phyloP scores from a whole-genome alignment of 1,140 invertebrate species.

The Drosophila subobscura region DNA sequence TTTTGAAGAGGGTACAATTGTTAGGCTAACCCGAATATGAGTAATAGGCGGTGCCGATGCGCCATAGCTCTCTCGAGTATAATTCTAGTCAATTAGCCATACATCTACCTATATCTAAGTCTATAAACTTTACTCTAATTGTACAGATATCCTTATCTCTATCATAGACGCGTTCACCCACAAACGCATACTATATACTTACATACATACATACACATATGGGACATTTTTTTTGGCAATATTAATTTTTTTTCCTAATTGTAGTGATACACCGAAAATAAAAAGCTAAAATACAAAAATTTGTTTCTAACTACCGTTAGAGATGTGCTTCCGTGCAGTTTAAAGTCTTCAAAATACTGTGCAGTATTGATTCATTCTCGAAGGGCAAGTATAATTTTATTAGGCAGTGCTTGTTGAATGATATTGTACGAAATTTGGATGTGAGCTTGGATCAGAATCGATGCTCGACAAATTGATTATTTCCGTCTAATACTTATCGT shows the following conservation, averaged over 20 bases:
- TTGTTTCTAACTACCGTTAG: too few species aligned
- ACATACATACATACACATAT: slow-evolving; percentile 25
- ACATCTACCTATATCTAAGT: slow-evolving; percentile 34
- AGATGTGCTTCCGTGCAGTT: too few species aligned
- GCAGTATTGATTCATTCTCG: too few species aligned
- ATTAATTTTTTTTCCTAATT: slow-evolving; percentile 44
- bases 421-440: too few species aligned
- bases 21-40: too few species aligned
- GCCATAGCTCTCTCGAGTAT: slow-evolving; percentile 2
- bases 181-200: slow-evolving; percentile 24
- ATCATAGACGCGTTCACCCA: slow-evolving; percentile 22
- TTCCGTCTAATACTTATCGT: too few species aligned
- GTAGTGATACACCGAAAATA: slow-evolving; percentile 14
- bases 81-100: slow-evolving; percentile 46
- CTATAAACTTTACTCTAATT: slow-evolving; percentile 40
- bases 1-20: too few species aligned
- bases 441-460: not conserved
- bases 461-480: not conserved
- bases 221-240: slow-evolving; percentile 34
- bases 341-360: too few species aligned
- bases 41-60: too few species aligned
- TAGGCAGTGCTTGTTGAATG: too few species aligned
- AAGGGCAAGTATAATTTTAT: too few species aligned
- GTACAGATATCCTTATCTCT: slow-evolving; percentile 44
- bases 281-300: too few species aligned